A percentile compares a stretch with the other conserved stretches of the same genome.
These are phyloP conservation scores for Caenorhabditis tropicalis DNA, from an alignment of 1,140 invertebrate genomes.

Conservation along the genomic window DNA sequence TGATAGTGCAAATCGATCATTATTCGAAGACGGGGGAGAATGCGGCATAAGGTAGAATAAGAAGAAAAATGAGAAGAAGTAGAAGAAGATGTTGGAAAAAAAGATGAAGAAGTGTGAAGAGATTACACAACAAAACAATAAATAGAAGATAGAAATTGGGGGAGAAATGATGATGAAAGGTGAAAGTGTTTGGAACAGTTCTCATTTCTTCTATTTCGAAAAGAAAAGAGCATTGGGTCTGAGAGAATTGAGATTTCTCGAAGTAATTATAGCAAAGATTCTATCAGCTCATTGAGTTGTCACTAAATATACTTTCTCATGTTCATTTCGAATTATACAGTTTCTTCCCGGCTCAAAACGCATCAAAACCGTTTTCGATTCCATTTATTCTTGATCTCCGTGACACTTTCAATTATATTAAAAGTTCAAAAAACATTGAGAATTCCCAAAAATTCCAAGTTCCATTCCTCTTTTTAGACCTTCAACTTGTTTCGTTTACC, in stretches of 20 bases:
- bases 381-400: no score
- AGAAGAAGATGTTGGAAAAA: not conserved
- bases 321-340: no score
- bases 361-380: no score
- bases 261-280: no score
- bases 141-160: not conserved
- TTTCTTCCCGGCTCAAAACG: no score
- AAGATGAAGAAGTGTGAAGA: slow-evolving; percentile 25
- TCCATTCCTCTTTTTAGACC: not conserved
- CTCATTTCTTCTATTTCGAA: not conserved
- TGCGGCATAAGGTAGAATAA: not conserved
- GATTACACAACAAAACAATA: slow-evolving; percentile 39
- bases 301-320: no score
- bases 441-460: not conserved
- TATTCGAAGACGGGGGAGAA: not conserved
- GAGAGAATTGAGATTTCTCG: no score
- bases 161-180: not conserved
- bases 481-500: not conserved
- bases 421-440: no score
- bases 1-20: slow-evolving; percentile 41
- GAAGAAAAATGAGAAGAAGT: not conserved
- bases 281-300: no score
- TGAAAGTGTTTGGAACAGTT: not conserved
- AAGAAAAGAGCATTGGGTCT: no score
- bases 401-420: no score